Base-by-base conservation (phyloP, 2,113 vertebrate genomes). In the Danio rerio region DNA sequence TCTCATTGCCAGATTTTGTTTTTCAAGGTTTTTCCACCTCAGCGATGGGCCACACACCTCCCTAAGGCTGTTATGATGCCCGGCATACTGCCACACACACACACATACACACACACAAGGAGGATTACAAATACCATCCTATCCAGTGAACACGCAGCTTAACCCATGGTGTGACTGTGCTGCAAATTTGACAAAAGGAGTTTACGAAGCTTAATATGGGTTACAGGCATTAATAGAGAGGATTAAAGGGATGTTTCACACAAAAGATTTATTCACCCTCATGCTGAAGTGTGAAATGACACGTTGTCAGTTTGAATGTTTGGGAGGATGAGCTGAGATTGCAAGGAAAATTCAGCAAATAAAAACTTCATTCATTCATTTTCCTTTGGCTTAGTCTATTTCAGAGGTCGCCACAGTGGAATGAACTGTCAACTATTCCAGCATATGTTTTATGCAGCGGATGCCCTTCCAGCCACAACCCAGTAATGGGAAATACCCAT, bases 1-100 rank as follows among this genome's bases (percentile, higher is more conserved):
- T 70, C 75, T 62, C 61, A 5, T 73, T 82, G 80, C 73, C 80
- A 79, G 52, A 50, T 63, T 85, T 68, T 31, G n/a, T 78, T 78
- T 66, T 81, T 78, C 63, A 78, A 78, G 79, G 69, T 20, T 65
- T 81, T 49, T 72, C 43, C 13, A 59, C 66, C 31, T 43, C 18
- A 59, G 16, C 69, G 52, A 78, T 56, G 53, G 21, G 55, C 43
- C 40, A 66, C 52, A 78, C 68, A 43, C 63, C 20, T 83, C 71
- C 59, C 78, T 65, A 66, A 83, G 65, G 61, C 66, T 81, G 78
- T 59, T 76, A 76, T 10, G 43, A 69, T 16, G 56, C 61, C 21
- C n/a, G 16, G 21, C 68, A 56, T 59, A 65, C 59, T 16, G 47
- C 49, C 77, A 84, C 68, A 80, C 76, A 71, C 65, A 71, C 15